Conservation (phyloP, 2,113 vertebrate species). For the Perognathus longimembris region DNA sequence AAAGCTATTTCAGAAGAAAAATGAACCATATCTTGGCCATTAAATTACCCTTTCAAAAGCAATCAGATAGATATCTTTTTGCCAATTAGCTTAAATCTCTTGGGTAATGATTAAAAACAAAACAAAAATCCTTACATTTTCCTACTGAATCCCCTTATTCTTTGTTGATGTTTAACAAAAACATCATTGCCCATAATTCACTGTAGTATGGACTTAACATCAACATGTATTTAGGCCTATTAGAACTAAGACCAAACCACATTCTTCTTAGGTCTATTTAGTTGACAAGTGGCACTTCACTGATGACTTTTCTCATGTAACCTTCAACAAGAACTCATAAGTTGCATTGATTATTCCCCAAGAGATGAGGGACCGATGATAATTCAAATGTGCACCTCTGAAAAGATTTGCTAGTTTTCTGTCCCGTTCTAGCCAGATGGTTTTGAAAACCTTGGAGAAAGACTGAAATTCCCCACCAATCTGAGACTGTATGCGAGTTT, state of each 20-base stretch:
- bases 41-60: constrained; percentile 65
- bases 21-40: not conserved
- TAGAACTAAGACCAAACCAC: constrained; percentile 68
- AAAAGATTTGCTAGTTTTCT: constrained; percentile 93
- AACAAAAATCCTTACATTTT: not conserved
- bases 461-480: constrained; percentile 95
- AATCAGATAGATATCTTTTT: constrained; percentile 66
- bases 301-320: constrained; percentile 85
- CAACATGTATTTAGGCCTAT: constrained; percentile 55
- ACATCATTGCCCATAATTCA: constrained; percentile 55
- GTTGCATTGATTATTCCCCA: constrained; percentile 99
- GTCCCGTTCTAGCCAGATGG: constrained; percentile 95
- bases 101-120: constrained; percentile 50
- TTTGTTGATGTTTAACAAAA: constrained; percentile 63
- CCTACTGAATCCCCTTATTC: constrained; percentile 63
- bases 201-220: constrained; percentile 48
- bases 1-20: not conserved
- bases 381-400: constrained; percentile 96
- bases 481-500: constrained; percentile 95
- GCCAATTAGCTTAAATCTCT: not conserved
- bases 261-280: constrained; percentile 54
- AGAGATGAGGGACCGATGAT: constrained; percentile 95
- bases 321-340: constrained; percentile 95
- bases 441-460: constrained; percentile 90
- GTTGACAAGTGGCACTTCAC: constrained; percentile 26